A percentile compares a stretch with the other conserved stretches of the same genome.
phyloP scores from a whole-genome alignment of 2,797 vertebrate genomes.

The Sebastes vulpes region DNA sequence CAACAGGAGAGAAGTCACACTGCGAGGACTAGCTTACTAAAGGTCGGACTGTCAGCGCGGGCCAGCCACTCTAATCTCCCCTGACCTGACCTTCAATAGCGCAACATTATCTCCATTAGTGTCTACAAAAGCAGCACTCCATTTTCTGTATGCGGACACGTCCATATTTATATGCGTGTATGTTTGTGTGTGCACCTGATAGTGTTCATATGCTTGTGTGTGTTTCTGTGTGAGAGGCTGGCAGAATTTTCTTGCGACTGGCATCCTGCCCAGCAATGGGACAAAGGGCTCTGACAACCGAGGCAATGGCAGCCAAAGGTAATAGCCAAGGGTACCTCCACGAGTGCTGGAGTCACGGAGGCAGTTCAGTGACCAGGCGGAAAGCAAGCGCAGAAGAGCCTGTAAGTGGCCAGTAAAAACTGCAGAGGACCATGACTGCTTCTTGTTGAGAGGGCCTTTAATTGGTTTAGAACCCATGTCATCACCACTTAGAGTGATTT shows the following conservation, averaged over 20 bases:
- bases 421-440: conserved; percentile 23
- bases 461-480: conserved; percentile 66
- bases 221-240: conserved; percentile 8
- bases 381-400: conserved; percentile 32
- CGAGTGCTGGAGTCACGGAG: conserved; percentile 36
- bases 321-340: conserved; percentile 59
- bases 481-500: conserved; percentile 59
- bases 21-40: conserved; percentile 71
- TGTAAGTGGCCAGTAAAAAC: conserved; percentile 43
- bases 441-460: conserved; percentile 48
- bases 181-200: conserved; percentile 19
- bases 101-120: conserved; percentile 76
- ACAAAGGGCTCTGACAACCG: conserved; percentile 60
- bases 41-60: conserved; percentile 79
- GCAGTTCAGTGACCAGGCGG: conserved; percentile 41
- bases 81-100: conserved; percentile 73
- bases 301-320: conserved; percentile 60
- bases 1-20: conserved; percentile 48
- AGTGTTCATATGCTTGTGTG: not conserved
- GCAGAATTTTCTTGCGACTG: conserved; percentile 45
- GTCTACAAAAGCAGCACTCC: conserved; percentile 48
- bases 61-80: conserved; percentile 70
- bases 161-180: conserved; percentile 31
- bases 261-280: conserved; percentile 47
- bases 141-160: conserved; percentile 22